phyloP scores from a whole-genome alignment of 2,888 invertebrate species.

The Synergus umbraculus region DNA sequence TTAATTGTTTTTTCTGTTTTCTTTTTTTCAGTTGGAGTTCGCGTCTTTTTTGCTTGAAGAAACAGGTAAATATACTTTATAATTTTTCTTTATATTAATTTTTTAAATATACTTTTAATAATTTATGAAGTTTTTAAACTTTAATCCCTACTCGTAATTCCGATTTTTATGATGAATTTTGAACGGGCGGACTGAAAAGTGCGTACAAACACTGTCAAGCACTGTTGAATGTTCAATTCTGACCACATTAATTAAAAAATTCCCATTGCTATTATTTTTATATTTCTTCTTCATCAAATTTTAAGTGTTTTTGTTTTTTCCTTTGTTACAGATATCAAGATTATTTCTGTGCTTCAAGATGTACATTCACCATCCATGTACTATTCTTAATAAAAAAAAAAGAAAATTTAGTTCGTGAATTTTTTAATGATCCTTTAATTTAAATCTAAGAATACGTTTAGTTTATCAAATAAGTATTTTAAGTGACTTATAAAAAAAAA shows the following conservation, averaged over 20 bases:
- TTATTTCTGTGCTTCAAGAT: slow-evolving; percentile 37
- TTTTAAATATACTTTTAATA: too few relatives aligned
- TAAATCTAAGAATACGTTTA: not conserved
- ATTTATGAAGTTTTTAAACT: too few relatives aligned
- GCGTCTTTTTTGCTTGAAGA: slow-evolving; percentile 94
- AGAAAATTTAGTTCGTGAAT: slow-evolving; percentile 32
- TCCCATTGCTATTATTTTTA: too few relatives aligned
- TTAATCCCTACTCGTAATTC: too few relatives aligned
- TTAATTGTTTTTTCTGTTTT: not conserved
- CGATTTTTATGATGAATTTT: slow-evolving; percentile 71
- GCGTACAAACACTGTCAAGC: slow-evolving; percentile 72
- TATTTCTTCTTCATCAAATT: too few relatives aligned
- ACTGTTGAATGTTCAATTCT: slow-evolving; percentile 69
- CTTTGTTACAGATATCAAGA: slow-evolving; percentile 46
- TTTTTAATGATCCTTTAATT: slow-evolving; percentile 14
- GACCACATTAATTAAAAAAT: not conserved
- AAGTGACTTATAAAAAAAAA: too few relatives aligned
- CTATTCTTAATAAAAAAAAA: slow-evolving; percentile 56
- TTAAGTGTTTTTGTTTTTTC: not conserved
- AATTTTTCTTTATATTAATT: too few relatives aligned
- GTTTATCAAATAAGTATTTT: not conserved
- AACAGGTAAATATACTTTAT: slow-evolving; percentile 51
- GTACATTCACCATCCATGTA: slow-evolving; percentile 55
- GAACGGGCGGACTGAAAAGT: slow-evolving; percentile 79
- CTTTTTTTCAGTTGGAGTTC: slow-evolving; percentile 87